phyloP scores from a whole-genome alignment of 2,113 vertebrate species.

The Platycercus adscitus region DNA sequence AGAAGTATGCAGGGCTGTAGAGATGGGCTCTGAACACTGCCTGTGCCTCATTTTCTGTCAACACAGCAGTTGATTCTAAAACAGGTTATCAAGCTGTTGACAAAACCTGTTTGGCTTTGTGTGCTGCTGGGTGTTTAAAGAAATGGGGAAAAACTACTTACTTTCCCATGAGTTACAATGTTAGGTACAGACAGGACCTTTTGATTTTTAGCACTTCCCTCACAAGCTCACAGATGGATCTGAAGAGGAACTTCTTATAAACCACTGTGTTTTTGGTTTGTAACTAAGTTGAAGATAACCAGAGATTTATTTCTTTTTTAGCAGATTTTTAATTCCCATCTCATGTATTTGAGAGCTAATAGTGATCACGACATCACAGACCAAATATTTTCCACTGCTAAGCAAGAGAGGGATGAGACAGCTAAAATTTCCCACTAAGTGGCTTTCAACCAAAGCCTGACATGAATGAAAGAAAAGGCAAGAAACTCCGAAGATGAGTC shows the following conservation, averaged over 20 bases:
- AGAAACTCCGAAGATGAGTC: slow-evolving; percentile 29
- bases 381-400: background rate
- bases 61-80: background rate
- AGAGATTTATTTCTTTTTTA: background rate
- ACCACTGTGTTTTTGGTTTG: background rate
- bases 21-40: background rate
- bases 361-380: background rate
- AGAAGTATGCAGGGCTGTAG: no score
- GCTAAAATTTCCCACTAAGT: slow-evolving; percentile 25
- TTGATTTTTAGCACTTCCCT: background rate
- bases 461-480: background rate
- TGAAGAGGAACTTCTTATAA: background rate
- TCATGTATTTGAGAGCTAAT: background rate
- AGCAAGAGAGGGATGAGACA: slow-evolving; percentile 1
- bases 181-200: background rate
- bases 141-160: background rate
- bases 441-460: slow-evolving; percentile 9
- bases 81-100: background rate
- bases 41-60: background rate
- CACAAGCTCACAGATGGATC: background rate
- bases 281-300: background rate
- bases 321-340: background rate
- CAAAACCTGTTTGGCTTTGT: background rate
- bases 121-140: background rate
- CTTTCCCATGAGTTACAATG: background rate